These are phyloP conservation scores for Chrysina gloriosa DNA, from an alignment of 2,888 invertebrate genomes.

Conservation along the genomic window DNA sequence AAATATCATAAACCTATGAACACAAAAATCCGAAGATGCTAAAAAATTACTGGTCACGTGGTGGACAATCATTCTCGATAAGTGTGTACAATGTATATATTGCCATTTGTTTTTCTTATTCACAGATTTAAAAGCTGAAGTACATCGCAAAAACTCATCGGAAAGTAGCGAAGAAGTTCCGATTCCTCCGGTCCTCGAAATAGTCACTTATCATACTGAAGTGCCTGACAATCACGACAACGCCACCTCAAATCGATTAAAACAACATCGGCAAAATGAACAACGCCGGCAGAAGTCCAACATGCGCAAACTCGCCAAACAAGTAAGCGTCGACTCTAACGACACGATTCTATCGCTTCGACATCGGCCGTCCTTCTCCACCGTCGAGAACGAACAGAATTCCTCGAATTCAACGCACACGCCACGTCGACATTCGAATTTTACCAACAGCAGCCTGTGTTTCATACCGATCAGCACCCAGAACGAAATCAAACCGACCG, in stretches of 20 bases:
- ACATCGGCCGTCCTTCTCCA: constrained; percentile 62
- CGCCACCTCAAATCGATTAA: constrained; percentile 45
- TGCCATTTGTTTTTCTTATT: constrained; percentile 51
- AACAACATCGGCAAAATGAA: constrained; percentile 58
- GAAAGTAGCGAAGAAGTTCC: constrained; percentile 84
- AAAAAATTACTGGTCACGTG: no score
- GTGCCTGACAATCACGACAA: constrained; percentile 46
- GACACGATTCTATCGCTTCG: constrained; percentile 67
- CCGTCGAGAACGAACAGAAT: constrained; percentile 61
- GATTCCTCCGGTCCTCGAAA: constrained; percentile 67
- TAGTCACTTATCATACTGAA: constrained; percentile 53
- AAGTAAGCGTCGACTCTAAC: constrained; percentile 68
- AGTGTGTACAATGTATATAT: no score
- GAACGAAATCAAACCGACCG: constrained; percentile 67
- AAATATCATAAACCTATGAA: no score
- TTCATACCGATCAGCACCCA: constrained; percentile 65
- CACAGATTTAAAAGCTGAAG: constrained; percentile 90
- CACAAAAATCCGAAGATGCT: no score
- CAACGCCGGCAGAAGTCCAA: constrained; percentile 63
- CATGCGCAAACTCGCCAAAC: constrained; percentile 68
- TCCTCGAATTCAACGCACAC: constrained; percentile 60
- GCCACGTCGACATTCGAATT: constrained; percentile 72
- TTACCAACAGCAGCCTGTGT: constrained; percentile 71
- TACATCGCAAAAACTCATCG: constrained; percentile 91
- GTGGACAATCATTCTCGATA: no score